A percentile compares a stretch with the other conserved stretches of the same genome.
phyloP scores from a whole-genome alignment of 2,888 invertebrate genomes.

The Melolontha melolontha region DNA sequence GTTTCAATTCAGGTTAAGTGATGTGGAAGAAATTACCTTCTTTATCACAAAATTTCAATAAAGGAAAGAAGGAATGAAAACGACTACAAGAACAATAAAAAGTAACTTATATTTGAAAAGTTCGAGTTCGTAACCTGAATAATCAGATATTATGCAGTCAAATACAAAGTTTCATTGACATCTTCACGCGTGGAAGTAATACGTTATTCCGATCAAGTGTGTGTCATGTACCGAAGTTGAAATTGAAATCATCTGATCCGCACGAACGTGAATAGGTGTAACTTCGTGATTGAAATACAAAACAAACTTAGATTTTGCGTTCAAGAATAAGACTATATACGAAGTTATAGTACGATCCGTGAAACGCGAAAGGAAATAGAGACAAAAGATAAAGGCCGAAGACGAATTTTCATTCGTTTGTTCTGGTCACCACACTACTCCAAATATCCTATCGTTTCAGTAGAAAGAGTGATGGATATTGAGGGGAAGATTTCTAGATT shows the following conservation, averaged over 20 bases:
- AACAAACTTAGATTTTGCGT: slow-evolving; percentile 30
- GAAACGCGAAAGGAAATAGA: background rate
- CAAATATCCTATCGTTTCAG: slow-evolving; percentile 4
- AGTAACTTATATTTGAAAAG: slow-evolving; percentile 29
- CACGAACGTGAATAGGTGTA: slow-evolving; percentile 48
- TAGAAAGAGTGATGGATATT: slow-evolving; percentile 1
- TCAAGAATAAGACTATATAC: background rate
- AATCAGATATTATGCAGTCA: slow-evolving; percentile 19
- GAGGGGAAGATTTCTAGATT: background rate
- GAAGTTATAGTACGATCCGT: background rate
- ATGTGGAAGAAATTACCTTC: background rate
- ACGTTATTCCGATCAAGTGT: slow-evolving; percentile 37
- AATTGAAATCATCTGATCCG: slow-evolving; percentile 49
- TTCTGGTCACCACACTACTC: background rate
- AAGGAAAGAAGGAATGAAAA: background rate
- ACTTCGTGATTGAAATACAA: slow-evolving; percentile 49
- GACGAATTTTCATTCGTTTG: slow-evolving; percentile 16
- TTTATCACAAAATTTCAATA: too few species aligned
- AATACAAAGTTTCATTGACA: slow-evolving; percentile 35
- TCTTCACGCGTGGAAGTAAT: slow-evolving; percentile 33
- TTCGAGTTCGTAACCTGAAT: background rate
- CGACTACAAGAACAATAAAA: background rate
- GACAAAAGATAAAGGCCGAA: background rate
- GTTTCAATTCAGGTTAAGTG: too few species aligned
- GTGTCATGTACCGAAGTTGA: slow-evolving; percentile 42